phyloP scores from a whole-genome alignment of 1,140 invertebrate genomes.

The Papilio polytes region DNA sequence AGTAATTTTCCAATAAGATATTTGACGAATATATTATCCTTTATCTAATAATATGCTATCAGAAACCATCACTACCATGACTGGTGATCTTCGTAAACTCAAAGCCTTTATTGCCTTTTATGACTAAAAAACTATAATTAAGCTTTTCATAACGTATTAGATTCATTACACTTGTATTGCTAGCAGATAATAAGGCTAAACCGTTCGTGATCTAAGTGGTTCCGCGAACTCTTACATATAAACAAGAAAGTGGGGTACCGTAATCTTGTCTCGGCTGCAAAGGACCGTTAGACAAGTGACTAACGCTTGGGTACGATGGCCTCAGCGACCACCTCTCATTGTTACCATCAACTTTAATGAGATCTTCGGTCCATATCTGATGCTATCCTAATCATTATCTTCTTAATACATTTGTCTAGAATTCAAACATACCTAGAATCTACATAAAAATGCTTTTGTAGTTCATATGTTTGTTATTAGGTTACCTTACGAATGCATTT shows the following conservation, averaged over 20 bases:
- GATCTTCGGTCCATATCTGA: background rate
- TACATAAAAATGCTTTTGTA: no score
- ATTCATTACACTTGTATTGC: background rate
- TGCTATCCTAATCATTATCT: background rate
- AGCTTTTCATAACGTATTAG: background rate
- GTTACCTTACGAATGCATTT: no score
- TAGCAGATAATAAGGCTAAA: constrained; percentile 1
- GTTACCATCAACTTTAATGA: background rate
- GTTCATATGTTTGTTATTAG: no score
- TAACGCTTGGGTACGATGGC: constrained; percentile 16
- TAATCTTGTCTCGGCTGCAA: background rate
- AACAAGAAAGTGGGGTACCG: constrained; percentile 25
- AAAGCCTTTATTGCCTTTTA: no score
- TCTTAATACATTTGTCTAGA: background rate
- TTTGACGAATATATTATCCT: background rate
- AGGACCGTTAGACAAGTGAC: background rate
- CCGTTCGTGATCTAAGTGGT: background rate
- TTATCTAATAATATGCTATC: background rate
- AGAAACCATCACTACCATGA: background rate
- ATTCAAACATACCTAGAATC: no score
- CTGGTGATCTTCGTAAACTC: no score
- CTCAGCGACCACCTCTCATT: background rate
- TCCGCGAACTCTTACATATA: background rate
- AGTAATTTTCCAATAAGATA: background rate
- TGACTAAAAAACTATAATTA: background rate